These are phyloP conservation scores for Cuniculus paca DNA, from an alignment of 2,797 vertebrate genomes.

Conservation along the genomic window DNA sequence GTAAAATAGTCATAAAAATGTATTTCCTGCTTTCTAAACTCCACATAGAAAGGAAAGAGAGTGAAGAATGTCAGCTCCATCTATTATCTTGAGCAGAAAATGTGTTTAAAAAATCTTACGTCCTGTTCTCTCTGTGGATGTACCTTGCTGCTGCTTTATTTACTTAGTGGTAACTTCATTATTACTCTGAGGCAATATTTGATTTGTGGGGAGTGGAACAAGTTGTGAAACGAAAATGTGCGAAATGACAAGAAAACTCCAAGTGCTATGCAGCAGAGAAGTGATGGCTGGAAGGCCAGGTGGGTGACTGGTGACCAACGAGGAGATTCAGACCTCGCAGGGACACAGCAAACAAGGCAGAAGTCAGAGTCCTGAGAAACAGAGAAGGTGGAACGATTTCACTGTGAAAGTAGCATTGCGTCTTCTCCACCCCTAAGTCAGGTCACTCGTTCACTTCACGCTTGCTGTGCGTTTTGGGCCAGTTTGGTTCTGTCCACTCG, in stretches of 20 bases:
- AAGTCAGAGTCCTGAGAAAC: neutral
- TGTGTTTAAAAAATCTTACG: neutral
- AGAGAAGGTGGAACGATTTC: neutral
- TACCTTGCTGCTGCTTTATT: neutral
- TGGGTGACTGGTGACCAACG: rapidly evolving
- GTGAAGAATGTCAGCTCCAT: neutral
- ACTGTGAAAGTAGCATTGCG: neutral
- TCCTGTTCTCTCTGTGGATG: neutral
- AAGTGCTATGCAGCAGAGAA: neutral
- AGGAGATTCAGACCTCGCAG: neutral
- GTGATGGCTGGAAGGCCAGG: rapidly evolving
- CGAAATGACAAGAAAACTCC: neutral
- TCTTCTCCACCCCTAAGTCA: neutral
- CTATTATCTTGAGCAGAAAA: neutral
- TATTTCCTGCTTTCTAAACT: neutral
- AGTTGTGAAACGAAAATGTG: neutral
- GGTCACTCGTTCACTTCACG: neutral
- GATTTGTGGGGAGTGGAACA: neutral
- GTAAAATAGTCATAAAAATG: neutral
- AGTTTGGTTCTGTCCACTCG: neutral
- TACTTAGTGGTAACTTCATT: neutral
- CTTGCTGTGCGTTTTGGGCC: neutral
- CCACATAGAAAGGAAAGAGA: neutral
- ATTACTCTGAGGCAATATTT: neutral
- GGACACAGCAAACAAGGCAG: neutral